Percentiles rank a stretch among this genome's conserved stretches.
These are phyloP conservation scores for Morbakka virulenta DNA, from an alignment of 30 jellyfish, hydroid and myxozoan genomes.

Conservation along the genomic window DNA sequence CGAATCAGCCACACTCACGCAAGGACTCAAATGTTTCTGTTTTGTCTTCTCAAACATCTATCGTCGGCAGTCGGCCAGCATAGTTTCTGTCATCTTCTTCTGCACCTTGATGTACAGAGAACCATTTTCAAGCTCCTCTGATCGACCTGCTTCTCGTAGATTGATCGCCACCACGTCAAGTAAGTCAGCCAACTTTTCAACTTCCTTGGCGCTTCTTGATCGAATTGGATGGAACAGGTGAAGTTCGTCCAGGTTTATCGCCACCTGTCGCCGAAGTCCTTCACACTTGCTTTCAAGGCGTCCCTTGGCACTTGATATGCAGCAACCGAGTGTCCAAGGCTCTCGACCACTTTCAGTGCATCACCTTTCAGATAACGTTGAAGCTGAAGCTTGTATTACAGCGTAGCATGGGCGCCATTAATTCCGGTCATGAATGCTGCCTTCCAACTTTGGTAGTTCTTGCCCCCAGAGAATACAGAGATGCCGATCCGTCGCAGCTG, in stretches of 20 bases:
- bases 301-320: constrained; percentile 35
- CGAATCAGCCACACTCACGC: no score
- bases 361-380: no score
- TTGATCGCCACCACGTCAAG: constrained; percentile 39
- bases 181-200: constrained; percentile 59
- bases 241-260: constrained; percentile 48
- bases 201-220: constrained; percentile 17
- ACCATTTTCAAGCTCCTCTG: constrained; percentile 64
- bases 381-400: constrained; percentile 15
- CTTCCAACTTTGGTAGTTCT: no score
- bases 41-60: constrained; percentile 35
- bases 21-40: no score
- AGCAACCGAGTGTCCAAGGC: no score
- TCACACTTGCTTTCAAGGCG: constrained; percentile 11
- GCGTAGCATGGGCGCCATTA: no score
- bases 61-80: constrained; percentile 42
- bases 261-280: constrained; percentile 11
- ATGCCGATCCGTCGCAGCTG: no score
- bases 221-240: constrained; percentile 46
- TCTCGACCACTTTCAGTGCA: no score
- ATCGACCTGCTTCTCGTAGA: constrained; percentile 36
- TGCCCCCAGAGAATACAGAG: no score
- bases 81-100: no score
- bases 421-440: no score
- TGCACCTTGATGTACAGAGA: no score